Base-by-base conservation (phyloP, 2,888 invertebrate species). In the Agriopis aurantiaria region DNA sequence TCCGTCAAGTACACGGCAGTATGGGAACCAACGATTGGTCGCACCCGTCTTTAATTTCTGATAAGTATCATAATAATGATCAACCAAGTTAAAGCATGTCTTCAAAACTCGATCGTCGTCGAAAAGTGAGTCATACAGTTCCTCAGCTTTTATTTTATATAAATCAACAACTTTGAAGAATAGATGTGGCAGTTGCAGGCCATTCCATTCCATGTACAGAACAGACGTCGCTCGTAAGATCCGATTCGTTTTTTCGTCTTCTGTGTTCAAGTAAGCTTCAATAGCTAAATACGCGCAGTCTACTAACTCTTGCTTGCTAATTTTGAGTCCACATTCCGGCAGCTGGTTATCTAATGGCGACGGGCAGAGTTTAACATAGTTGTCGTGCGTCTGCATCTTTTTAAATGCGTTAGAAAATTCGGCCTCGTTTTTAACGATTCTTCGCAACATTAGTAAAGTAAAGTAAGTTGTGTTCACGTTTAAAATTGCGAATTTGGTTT, bases 361-460 rank as follows among this genome's bases (percentile, higher is more conserved):
- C 41, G 56, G 56, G 10, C 56, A 57, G 41, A 57, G 56, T 57
- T 57, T 57, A 3, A 57, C 56, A 12, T 57, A 57, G 12, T 14
- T 57, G 7, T 57, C 56, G 43, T 57, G 56, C 1, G 56, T 57
- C 3, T 33, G n/a, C 12, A 49, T 49, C 3, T 60, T 60, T 40
- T 40, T 60, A 11, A 60, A 49, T 33, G 60, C 40, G 4, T 49
- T 46, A 3, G 10, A 12, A 17, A 57, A 57, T 43, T 57, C 43
- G 17, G 41, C 17, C 43, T 57, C 56, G 43, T 43, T 43, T 43
- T 57, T 57, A 12, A 57, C 56, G 10, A 43, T 57, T 43, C 56
- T 14, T 43, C 56, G 14, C 11, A 57, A 17, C 56, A 57, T 57
- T 14, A 57, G 17, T 17, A 57, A 17, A 0, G 56, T 57, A 14